phyloP scores from a whole-genome alignment of 2,113 vertebrate species.

The Cheirogaleus medius region DNA sequence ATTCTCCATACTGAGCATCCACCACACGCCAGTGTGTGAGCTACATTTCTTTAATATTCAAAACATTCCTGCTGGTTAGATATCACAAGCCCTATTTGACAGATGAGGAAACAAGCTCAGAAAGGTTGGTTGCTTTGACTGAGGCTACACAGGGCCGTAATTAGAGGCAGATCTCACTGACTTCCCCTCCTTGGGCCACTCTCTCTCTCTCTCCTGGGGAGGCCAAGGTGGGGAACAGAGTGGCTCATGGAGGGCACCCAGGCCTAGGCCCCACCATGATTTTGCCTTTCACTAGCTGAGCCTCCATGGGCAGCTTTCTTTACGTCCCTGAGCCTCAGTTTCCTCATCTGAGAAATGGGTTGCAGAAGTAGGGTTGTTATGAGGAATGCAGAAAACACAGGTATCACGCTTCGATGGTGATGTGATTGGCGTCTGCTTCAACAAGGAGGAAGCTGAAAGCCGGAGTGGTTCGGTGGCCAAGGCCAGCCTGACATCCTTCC shows the following conservation, averaged over 20 bases:
- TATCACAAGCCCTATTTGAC: background rate
- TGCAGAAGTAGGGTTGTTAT: background rate
- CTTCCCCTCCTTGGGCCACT: accelerated
- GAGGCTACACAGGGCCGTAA: background rate
- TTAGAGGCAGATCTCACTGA: background rate
- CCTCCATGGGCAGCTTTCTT: background rate
- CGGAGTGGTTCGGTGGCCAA: background rate
- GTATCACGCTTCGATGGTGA: background rate
- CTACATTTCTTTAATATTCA: background rate
- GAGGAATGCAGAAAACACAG: background rate
- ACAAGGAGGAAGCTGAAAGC: background rate
- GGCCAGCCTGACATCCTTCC: background rate
- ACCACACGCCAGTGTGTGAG: accelerated
- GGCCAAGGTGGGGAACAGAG: background rate
- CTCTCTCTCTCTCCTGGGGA: background rate
- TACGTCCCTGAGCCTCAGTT: background rate
- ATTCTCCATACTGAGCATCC: background rate
- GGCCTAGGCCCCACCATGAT: background rate
- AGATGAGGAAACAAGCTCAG: background rate
- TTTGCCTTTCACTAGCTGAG: background rate
- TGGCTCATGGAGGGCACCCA: background rate
- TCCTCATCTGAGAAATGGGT: background rate
- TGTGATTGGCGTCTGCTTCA: accelerated
- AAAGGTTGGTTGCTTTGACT: background rate
- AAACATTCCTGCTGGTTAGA: background rate